A percentile compares a stretch with the other conserved stretches of the same genome.
Evolutionary conservation across 2,113 vertebrate genomes (phyloP).

Genomic region (Protomyctophum bolini): DNA sequence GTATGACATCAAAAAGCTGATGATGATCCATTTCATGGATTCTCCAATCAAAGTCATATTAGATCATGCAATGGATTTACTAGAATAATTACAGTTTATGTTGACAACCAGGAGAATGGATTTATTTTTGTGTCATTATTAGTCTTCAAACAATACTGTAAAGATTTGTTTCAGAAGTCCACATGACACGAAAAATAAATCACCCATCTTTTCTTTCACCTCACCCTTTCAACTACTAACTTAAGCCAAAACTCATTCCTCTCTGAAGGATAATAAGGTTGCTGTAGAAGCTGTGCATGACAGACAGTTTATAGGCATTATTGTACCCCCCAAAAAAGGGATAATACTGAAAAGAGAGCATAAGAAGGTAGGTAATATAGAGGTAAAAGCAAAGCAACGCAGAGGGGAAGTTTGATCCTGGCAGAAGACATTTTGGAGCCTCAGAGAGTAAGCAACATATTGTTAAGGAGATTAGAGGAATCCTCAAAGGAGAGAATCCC

Average conservation of each 20-base stretch:
- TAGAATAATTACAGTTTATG: no score
- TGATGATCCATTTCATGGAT: no score
- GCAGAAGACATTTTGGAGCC: slow-evolving; percentile 43
- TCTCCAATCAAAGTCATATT: no score
- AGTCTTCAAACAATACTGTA: no score
- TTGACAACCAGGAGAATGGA: no score
- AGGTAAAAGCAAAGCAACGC: slow-evolving; percentile 2
- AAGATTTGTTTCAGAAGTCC: no score
- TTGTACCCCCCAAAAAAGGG: neutral
- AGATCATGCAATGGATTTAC: no score
- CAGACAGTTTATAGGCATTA: neutral
- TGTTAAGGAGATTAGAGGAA: slow-evolving; percentile 71
- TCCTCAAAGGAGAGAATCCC: slow-evolving; percentile 61
- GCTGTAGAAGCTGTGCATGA: neutral
- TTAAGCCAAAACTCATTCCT: neutral
- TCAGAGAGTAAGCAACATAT: slow-evolving; percentile 51
- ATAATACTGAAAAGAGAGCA: slow-evolving; percentile 9
- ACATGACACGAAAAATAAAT: no score
- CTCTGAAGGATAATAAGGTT: neutral
- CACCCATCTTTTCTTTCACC: neutral
- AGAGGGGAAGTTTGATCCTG: slow-evolving; percentile 41
- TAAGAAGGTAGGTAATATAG: neutral
- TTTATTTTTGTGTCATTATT: no score
- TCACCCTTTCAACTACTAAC: neutral
- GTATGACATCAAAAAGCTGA: no score